phyloP scores from a whole-genome alignment of 2,797 vertebrate genomes.

The Spinus pinus region DNA sequence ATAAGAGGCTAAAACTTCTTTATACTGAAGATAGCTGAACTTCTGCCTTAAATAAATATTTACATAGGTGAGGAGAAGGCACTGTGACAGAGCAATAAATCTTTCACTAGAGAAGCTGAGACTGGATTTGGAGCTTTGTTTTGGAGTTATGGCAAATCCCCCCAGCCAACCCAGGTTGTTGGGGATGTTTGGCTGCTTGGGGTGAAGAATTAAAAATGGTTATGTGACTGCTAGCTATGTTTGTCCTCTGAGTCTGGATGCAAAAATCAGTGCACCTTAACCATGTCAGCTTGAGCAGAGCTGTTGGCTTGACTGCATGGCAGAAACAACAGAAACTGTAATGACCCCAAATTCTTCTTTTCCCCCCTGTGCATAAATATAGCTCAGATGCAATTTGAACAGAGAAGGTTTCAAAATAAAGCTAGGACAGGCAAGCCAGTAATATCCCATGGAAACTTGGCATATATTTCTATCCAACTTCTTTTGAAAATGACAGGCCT shows the following conservation, averaged over 20 bases:
- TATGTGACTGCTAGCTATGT: no score
- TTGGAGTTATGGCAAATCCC: not conserved
- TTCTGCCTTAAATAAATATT: slow-evolving; percentile 45
- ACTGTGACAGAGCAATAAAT: not conserved
- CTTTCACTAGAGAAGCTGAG: not conserved
- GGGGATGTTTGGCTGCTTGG: not conserved
- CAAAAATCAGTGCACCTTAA: not conserved
- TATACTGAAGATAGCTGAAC: slow-evolving; percentile 16
- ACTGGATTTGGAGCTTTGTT: not conserved
- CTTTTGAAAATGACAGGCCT: not conserved
- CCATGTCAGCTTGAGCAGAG: not conserved
- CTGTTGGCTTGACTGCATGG: not conserved
- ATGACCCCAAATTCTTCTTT: not conserved
- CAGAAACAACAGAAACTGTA: not conserved
- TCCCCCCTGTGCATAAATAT: not conserved
- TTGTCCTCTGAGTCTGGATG: not conserved
- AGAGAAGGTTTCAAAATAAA: slow-evolving; percentile 26
- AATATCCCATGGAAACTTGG: slow-evolving; percentile 25
- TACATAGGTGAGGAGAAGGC: slow-evolving; percentile 21
- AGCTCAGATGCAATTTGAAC: not conserved
- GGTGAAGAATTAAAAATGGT: not conserved
- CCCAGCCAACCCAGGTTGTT: not conserved
- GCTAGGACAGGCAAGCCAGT: not conserved
- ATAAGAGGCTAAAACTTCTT: slow-evolving; percentile 7
- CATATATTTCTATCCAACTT: not conserved